Base-by-base conservation (phyloP, 1,140 invertebrate species). In the Agrypnia vestita region DNA sequence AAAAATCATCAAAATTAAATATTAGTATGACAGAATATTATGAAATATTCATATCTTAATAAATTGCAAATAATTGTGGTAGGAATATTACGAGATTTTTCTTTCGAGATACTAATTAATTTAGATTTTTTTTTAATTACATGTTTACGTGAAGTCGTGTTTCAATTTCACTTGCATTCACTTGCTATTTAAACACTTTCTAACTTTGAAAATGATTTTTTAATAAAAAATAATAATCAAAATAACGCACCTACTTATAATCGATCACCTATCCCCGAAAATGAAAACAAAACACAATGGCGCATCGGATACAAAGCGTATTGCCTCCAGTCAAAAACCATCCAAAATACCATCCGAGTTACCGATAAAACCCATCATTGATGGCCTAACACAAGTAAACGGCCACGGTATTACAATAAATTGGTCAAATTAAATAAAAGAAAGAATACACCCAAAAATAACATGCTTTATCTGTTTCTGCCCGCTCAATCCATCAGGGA, bases 391-490 rank as follows among this genome's bases (percentile, higher is more conserved):
- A 64, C 77, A 82, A 82, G 81, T 80, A 82, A 82, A 82, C 76
- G 81, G 78, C 53, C 71, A 78, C 73, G 78, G n/a, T 71, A 82
- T 82, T 80, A 82, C 81, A 43, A 83, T 78, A 83, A 83, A 83
- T 83, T 83, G 81, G 78, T 78, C 81, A 83, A 83, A 83, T 83
- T 83, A 83, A 83, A 83, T 83, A 83, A 83, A 83, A 80, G 81
- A 83, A 83, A 80, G 78, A 80, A 74, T 49, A 64, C 76, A 55
- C 35, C 61, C 51, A 64, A 77, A 78, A 79, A 81, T 76, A 76
- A 79, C 73, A 76, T 79, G 25, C 25, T 35, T 35, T 81, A 75
- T 76, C 53, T 77, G 79, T 53, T 81, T 81, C 61, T 64, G 35
- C 64, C 69, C 61, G 64, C 74, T 75, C 74, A 71, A 80, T 79